Evolutionary conservation across 2,113 vertebrate genomes (phyloP).

Genomic region (Semicossyphus pulcher): DNA sequence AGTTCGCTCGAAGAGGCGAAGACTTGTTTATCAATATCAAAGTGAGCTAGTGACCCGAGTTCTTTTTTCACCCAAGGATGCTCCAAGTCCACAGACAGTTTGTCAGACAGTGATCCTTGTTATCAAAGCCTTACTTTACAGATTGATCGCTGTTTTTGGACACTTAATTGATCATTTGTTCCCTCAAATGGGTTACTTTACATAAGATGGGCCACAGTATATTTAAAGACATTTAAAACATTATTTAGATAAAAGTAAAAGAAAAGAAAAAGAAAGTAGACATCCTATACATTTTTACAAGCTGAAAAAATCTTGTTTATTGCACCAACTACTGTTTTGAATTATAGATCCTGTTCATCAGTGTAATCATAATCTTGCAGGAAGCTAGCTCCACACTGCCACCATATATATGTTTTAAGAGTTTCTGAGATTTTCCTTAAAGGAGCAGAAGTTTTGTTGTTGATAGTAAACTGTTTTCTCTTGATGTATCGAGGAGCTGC

Average conservation of each 20-base stretch:
- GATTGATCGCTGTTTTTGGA: not conserved
- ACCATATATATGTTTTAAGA: constrained; percentile 20
- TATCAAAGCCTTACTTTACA: not conserved
- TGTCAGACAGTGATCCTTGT: not conserved
- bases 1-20: not conserved
- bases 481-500: constrained; percentile 57
- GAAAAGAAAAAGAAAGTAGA: not conserved
- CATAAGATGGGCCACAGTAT: not conserved
- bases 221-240: no score
- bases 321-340: constrained; percentile 30
- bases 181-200: not conserved
- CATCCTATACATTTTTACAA: not conserved
- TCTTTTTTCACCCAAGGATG: constrained; percentile 43
- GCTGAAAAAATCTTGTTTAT: constrained; percentile 33
- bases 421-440: no score
- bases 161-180: not conserved
- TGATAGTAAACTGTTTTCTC: not conserved
- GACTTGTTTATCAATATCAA: constrained; percentile 65
- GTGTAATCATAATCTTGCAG: constrained; percentile 61
- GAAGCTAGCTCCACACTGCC: constrained; percentile 51
- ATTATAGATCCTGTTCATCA: constrained; percentile 54
- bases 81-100: not conserved
- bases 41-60: constrained; percentile 11
- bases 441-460: no score
- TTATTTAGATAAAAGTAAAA: no score